Percentiles rank a stretch among this genome's conserved stretches.
Conservation (phyloP, 2,113 vertebrate genomes). For the Theristicus caerulescens region DNA sequence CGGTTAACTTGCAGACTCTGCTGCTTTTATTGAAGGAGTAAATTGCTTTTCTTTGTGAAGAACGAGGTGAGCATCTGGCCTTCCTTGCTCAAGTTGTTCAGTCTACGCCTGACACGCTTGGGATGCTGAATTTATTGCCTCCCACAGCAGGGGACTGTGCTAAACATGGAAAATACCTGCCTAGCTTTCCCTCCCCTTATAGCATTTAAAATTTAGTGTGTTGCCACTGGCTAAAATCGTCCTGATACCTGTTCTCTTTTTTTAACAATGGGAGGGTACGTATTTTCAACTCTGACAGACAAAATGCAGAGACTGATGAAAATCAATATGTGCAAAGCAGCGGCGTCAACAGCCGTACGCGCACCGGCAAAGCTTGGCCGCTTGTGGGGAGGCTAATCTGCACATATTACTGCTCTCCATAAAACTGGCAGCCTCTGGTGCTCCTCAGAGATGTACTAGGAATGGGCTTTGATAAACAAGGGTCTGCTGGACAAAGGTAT, state of each 20-base stretch:
- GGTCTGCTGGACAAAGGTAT: neutral
- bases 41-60: slow-evolving; percentile 8
- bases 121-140: neutral
- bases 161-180: neutral
- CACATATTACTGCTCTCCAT: neutral
- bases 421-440: neutral
- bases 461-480: neutral
- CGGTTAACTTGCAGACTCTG: neutral
- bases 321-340: neutral
- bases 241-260: neutral
- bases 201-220: neutral
- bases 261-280: neutral
- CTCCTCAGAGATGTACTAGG: neutral
- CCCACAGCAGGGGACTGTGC: neutral
- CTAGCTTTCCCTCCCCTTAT: neutral
- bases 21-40: slow-evolving; percentile 1
- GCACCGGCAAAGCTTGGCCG: neutral
- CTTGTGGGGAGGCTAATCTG: neutral
- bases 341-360: fast-evolving
- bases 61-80: neutral
- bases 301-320: neutral
- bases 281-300: neutral
- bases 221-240: neutral
- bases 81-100: neutral
- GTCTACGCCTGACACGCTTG: fast-evolving